Evolutionary conservation across 2,113 vertebrate genomes (phyloP).

Genomic region (Laticauda laticaudata): DNA sequence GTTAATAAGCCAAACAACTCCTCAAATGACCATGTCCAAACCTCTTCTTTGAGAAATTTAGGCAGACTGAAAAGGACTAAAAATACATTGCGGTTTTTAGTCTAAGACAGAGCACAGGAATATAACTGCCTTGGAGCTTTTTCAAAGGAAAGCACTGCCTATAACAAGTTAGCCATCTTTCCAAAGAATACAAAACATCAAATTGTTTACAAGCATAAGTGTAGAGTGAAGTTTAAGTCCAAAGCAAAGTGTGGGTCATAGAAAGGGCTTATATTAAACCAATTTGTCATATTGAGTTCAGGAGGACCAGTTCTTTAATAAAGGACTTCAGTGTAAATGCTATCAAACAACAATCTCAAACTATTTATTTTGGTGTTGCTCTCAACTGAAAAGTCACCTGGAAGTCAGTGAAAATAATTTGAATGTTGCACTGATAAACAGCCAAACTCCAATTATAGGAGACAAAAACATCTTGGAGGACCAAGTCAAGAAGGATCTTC

Average conservation of each 20-base stretch:
- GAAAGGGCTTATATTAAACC: background rate
- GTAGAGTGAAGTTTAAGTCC: background rate
- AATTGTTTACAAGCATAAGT: background rate
- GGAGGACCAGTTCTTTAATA: background rate
- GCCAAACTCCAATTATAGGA: conserved; percentile 16
- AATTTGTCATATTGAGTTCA: background rate
- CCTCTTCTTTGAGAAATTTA: background rate
- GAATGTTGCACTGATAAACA: background rate
- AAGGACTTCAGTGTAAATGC: background rate
- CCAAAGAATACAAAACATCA: background rate
- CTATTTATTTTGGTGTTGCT: background rate
- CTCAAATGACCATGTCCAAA: background rate
- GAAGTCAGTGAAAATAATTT: background rate
- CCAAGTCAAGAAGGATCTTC: background rate
- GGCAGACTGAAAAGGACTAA: background rate
- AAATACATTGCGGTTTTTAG: background rate
- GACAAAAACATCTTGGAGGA: background rate
- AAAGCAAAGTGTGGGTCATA: background rate
- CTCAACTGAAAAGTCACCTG: background rate
- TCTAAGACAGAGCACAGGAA: background rate
- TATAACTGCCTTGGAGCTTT: background rate
- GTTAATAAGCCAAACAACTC: background rate
- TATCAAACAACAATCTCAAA: background rate
- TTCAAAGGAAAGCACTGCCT: background rate
- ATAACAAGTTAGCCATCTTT: background rate